These are phyloP conservation scores for Stylophora pistillata DNA, from an alignment of 64 coral and sea anemone genomes.

Conservation along the genomic window DNA sequence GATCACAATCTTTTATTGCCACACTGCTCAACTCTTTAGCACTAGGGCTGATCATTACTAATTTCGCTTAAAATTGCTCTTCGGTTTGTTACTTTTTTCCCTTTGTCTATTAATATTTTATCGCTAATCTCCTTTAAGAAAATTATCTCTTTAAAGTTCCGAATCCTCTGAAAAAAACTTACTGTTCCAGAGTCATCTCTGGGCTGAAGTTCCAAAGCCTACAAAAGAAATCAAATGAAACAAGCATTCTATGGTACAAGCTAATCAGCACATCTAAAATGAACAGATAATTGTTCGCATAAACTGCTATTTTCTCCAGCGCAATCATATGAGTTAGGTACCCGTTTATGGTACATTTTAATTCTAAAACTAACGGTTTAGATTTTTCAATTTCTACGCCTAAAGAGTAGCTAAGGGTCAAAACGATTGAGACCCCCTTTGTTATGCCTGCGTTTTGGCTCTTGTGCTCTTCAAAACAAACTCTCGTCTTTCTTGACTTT, in stretches of 20 bases:
- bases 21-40: too few species aligned
- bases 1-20: too few species aligned
- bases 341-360: too few species aligned
- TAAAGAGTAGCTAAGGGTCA: too few species aligned
- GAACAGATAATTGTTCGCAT: too few species aligned
- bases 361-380: too few species aligned
- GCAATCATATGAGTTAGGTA: too few species aligned
- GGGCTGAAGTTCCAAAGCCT: conserved; percentile 33
- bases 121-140: not conserved
- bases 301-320: too few species aligned
- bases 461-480: not conserved
- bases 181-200: conserved; percentile 3
- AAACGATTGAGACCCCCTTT: too few species aligned
- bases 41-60: not conserved
- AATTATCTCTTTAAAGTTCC: not conserved
- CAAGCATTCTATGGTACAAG: not conserved
- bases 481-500: not conserved
- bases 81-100: not conserved
- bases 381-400: too few species aligned
- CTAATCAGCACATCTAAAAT: not conserved
- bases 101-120: not conserved
- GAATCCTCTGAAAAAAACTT: not conserved
- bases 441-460: too few species aligned
- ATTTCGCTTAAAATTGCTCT: not conserved
- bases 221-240: not conserved